phyloP scores from a whole-genome alignment of 2,888 invertebrate genomes.

The Lacanobia wlatinum region DNA sequence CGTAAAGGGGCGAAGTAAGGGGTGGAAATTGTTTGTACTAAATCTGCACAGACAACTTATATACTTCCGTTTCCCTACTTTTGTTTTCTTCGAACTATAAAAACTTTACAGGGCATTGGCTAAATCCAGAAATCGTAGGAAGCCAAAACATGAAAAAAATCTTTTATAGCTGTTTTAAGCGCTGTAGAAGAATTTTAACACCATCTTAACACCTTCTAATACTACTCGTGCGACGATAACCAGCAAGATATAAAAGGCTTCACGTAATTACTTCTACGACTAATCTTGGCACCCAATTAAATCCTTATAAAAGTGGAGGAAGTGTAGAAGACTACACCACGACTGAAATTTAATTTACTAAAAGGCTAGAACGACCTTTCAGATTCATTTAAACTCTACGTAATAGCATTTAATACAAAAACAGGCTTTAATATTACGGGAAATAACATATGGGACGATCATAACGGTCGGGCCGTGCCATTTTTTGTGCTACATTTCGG shows the following conservation, averaged over 20 bases:
- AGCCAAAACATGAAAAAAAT: no score
- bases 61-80: no score
- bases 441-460: slow-evolving; percentile 16
- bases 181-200: neutral
- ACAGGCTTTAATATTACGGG: no score
- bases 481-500: neutral
- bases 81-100: neutral
- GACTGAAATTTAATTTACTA: neutral
- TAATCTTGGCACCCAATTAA: neutral
- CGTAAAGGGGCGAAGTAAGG: no score
- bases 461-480: neutral
- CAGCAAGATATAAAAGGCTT: slow-evolving; percentile 41
- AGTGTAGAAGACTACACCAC: neutral
- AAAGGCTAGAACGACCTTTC: neutral
- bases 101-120: neutral
- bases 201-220: neutral
- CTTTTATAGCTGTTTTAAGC: neutral
- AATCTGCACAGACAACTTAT: no score
- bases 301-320: neutral
- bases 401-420: slow-evolving; percentile 13
- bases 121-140: neutral
- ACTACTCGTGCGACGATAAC: neutral
- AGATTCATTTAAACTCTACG: neutral
- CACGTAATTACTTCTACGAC: slow-evolving; percentile 12
- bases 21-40: no score